A percentile compares a stretch with the other conserved stretches of the same genome.
Evolutionary conservation across 2,888 invertebrate genomes (phyloP).

Genomic region (Itoplectis maculator): DNA sequence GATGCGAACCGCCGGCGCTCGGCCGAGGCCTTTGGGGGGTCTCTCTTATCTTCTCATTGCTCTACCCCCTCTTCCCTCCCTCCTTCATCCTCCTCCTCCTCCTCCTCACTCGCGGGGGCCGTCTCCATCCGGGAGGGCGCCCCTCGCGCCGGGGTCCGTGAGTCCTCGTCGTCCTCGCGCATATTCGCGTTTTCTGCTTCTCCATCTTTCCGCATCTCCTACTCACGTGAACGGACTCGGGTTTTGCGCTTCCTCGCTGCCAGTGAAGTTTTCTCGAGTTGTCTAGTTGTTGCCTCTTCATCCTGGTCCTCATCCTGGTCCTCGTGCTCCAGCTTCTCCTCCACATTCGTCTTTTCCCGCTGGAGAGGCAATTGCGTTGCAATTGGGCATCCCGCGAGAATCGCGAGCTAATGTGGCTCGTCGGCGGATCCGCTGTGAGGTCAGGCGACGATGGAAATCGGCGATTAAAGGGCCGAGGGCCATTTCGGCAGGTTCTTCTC

Average conservation of each 20-base stretch:
- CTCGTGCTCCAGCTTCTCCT: no score
- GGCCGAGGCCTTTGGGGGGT: constrained; percentile 82
- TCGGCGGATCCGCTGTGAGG: constrained; percentile 31
- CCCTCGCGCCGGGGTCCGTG: constrained; percentile 55
- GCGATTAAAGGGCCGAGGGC: not conserved
- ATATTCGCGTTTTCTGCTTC: constrained; percentile 58
- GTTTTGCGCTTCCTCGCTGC: not conserved
- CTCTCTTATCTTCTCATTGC: constrained; percentile 81
- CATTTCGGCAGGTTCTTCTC: no score
- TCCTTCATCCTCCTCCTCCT: constrained; percentile 63
- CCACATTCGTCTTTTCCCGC: no score
- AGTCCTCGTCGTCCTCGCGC: not conserved
- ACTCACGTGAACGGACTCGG: no score
- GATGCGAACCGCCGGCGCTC: constrained; percentile 83
- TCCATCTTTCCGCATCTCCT: constrained; percentile 67
- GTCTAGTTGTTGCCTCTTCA: not conserved
- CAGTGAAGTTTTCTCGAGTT: not conserved
- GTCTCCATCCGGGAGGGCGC: constrained; percentile 75
- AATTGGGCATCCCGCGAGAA: no score
- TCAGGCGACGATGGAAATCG: constrained; percentile 38
- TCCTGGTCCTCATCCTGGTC: no score
- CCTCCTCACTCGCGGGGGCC: constrained; percentile 62
- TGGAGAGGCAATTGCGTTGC: no score
- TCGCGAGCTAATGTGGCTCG: no score
- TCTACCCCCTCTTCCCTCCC: constrained; percentile 65